A percentile compares a stretch with the other conserved stretches of the same genome.
Conservation (phyloP, 2,797 vertebrate species). For the Chloroceryle inda region DNA sequence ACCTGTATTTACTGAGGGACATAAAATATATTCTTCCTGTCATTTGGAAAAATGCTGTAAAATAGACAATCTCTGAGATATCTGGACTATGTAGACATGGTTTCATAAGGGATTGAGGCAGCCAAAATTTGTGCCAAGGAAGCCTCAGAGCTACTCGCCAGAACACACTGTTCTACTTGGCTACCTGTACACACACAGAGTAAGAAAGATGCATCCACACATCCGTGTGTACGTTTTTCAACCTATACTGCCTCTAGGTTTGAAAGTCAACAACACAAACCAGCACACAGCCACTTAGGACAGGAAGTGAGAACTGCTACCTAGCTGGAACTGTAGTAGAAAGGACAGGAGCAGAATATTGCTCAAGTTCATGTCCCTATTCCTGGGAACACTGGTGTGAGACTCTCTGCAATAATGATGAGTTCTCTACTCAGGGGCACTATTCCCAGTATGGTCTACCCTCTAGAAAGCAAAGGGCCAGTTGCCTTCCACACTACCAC, state of each 20-base stretch:
- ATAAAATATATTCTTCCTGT: background rate
- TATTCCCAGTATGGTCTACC: background rate
- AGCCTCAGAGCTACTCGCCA: background rate
- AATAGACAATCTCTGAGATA: background rate
- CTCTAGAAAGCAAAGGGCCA: background rate
- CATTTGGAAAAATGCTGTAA: background rate
- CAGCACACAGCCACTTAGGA: background rate
- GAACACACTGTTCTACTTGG: background rate
- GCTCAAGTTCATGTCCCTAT: background rate
- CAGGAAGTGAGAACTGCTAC: constrained; percentile 36
- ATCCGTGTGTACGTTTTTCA: accelerated
- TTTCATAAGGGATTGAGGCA: background rate
- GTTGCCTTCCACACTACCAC: background rate
- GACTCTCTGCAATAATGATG: background rate
- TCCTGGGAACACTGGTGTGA: background rate
- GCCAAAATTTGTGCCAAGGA: background rate
- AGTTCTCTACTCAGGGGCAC: background rate
- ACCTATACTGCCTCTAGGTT: background rate
- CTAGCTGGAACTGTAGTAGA: constrained; percentile 26
- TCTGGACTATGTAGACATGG: accelerated
- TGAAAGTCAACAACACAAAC: background rate
- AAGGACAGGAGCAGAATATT: background rate
- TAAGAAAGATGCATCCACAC: background rate
- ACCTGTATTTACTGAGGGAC: background rate
- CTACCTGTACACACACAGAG: background rate